A percentile compares a stretch with the other conserved stretches of the same genome.
phyloP scores from a whole-genome alignment of 2,888 invertebrate species.

The Amphipoea lucens region DNA sequence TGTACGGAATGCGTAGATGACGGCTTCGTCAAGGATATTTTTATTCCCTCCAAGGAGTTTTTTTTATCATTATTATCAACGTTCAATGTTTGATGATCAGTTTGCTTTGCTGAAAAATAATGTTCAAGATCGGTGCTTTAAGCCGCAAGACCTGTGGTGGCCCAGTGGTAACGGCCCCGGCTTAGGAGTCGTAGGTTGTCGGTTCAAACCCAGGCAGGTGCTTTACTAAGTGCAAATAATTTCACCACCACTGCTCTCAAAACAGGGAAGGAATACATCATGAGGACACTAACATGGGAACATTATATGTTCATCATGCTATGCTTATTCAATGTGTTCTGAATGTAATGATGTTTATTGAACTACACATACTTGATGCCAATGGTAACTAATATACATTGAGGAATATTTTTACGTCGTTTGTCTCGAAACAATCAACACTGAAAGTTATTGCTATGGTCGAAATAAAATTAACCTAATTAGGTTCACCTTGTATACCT shows the following conservation, averaged over 20 bases:
- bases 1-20: too few species aligned
- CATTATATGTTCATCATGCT: not conserved
- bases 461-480: not conserved
- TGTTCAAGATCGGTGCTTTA: too few species aligned
- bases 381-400: not conserved
- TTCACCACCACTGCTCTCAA: not conserved
- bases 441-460: not conserved
- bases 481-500: not conserved
- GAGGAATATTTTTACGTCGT: not conserved
- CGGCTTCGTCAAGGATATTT: too few species aligned
- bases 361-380: not conserved
- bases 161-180: too few species aligned
- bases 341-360: not conserved
- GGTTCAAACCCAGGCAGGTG: not conserved
- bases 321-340: not conserved
- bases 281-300: not conserved
- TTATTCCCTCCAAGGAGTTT: too few species aligned
- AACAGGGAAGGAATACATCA: not conserved
- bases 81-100: too few species aligned
- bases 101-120: too few species aligned
- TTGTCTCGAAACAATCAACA: not conserved
- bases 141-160: too few species aligned
- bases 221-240: not conserved
- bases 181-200: too few species aligned
- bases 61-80: too few species aligned